Percentiles rank a stretch among this genome's conserved stretches.
These are phyloP conservation scores for Dicrurus megarhynchus DNA, from an alignment of 2,113 vertebrate genomes.

Conservation along the genomic window DNA sequence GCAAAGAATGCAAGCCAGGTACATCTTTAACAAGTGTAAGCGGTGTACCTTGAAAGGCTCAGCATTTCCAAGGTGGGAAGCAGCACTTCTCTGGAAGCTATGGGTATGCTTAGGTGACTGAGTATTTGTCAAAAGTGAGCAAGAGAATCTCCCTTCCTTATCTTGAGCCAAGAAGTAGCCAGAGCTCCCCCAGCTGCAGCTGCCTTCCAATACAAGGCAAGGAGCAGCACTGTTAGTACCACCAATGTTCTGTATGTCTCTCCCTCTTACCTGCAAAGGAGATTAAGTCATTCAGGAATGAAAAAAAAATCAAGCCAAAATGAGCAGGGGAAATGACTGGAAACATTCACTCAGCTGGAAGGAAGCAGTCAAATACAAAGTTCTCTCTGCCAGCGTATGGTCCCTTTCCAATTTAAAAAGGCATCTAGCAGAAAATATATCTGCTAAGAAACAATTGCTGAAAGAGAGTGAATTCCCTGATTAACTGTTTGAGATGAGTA, in stretches of 20 bases:
- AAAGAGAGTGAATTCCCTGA: not conserved
- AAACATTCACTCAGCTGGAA: not conserved
- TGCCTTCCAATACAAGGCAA: not conserved
- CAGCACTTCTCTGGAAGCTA: not conserved
- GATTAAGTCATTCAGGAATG: not conserved
- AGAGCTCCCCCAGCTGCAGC: not conserved
- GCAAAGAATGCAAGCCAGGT: not conserved
- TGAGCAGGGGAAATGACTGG: not conserved
- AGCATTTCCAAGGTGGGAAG: not conserved
- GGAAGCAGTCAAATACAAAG: not conserved
- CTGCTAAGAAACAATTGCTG: not conserved
- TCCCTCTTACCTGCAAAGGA: not conserved
- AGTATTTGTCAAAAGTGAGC: not conserved
- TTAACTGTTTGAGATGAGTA: not conserved
- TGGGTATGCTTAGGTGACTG: not conserved
- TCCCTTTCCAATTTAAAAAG: not conserved
- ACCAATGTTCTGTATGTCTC: not conserved
- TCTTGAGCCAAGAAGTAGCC: not conserved
- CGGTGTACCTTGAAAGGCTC: not conserved
- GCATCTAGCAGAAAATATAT: not conserved
- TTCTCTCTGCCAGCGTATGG: not conserved
- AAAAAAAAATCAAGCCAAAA: not conserved
- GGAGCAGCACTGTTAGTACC: not conserved
- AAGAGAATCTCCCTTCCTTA: not conserved
- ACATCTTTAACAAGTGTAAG: not conserved